Evolutionary conservation across 2,113 vertebrate species (phyloP), one percentile per base, ranked within the genome.

Genomic region (Budorcas taxicolor): DNA sequence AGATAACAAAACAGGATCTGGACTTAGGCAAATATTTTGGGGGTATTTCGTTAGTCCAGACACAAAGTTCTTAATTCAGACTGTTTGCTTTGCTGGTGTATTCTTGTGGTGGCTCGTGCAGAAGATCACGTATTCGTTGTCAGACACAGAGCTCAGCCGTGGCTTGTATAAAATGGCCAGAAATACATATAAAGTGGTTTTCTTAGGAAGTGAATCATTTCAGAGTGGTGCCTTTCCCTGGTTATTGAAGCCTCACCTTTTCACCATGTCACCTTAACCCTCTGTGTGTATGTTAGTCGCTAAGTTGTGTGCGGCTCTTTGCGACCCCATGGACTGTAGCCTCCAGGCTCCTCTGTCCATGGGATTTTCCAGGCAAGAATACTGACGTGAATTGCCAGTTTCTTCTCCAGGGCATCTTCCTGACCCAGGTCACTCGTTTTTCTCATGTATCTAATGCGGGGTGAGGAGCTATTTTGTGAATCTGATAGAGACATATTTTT

Each of bases 171-270:
- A 43, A 25, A 33, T 50, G 45, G 29, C 45, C 45, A 81, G 36
- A 82, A 3, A 81, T n/a, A 3, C 2, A 0, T 3, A 23, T 17
- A 0, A 16, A 14, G 25, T 19, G n/a, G 21, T 16, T 76, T 45
- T 64, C 58, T 85, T 47, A 57, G 80, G 12, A 87, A 86, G 86
- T 2, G 12, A 31, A 6, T 19, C 36, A 3, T 62, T 36, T 45
- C 40, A 3, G 45, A 17, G 2, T 47, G 78, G 13, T 55, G 8
- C 23, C 2, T 52, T 52, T 55, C 27, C 84, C 84, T 27, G 5
- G 6, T 15, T 36, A 14, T 45, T 14, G 2, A 64, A 27, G 7
- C 3, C 25, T 95, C 17, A 7, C 23, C 53, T 36, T 83, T 71
- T 53, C 43, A 2, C 31, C 7, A 2, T 4, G 19, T 27, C 14